Percentiles rank a stretch among this genome's conserved stretches.
These are phyloP conservation scores for Acrossocheilus fasciatus DNA, from an alignment of 2,797 vertebrate species.

Conservation along the genomic window DNA sequence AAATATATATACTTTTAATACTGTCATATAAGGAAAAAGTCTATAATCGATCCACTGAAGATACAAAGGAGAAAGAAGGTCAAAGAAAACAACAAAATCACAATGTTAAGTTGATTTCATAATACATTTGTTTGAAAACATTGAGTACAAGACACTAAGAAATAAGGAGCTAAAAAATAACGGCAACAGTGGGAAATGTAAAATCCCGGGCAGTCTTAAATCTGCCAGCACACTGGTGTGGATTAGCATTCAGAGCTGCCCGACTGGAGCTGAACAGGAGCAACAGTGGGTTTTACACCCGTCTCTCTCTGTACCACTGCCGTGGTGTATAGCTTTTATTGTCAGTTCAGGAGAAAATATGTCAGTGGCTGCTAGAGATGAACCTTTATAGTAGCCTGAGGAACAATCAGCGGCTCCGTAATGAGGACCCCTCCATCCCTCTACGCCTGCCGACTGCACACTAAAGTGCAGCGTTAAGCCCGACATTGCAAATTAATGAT, in stretches of 20 bases:
- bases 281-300: conserved; percentile 50
- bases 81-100: neutral
- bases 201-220: conserved; percentile 60
- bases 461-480: conserved; percentile 63
- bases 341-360: conserved; percentile 73
- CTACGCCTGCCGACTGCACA: conserved; percentile 48
- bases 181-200: conserved; percentile 15
- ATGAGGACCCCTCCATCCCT: conserved; percentile 71
- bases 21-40: neutral
- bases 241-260: conserved; percentile 57
- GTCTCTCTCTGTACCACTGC: conserved; percentile 48
- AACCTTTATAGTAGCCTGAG: conserved; percentile 74
- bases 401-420: conserved; percentile 78
- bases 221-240: conserved; percentile 52
- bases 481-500: conserved; percentile 74
- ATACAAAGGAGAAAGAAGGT: neutral
- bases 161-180: conserved; percentile 6
- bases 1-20: neutral
- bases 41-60: neutral
- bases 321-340: conserved; percentile 68
- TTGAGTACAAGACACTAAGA: neutral
- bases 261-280: conserved; percentile 52
- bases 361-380: conserved; percentile 69
- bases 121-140: neutral
- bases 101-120: neutral